Base-by-base conservation (phyloP, 2,797 vertebrate genomes). In the Epinephelus coioides region DNA sequence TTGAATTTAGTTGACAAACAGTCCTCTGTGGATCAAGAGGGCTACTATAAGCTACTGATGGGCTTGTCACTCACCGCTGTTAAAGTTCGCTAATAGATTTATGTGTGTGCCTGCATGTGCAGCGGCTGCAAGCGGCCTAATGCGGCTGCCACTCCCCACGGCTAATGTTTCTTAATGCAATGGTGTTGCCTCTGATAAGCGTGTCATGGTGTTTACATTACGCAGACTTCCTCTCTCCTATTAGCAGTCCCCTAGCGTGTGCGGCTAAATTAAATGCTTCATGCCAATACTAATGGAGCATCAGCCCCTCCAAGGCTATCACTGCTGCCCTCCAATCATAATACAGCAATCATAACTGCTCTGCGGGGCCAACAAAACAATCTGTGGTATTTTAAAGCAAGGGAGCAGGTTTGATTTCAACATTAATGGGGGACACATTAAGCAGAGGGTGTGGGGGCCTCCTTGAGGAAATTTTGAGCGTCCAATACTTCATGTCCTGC, bases 121-220 rank as follows among this genome's bases (percentile, higher is more conserved):
- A 53, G 73, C 54, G 5, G 56, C 79, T 63, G 77, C 76, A 59
- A 59, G 77, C 66, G 46, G 83, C 60, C 69, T 76, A 79, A 84
- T 86, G 69, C 83, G 82, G 88, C 76, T 79, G 86, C 69, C 82
- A 70, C 69, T 85, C 85, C 86, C 80, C 47, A 2, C 59, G 69
- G 71, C 83, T 86, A 88, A 94, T 91, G 89, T 88, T 82, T 76
- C 86, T 87, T 84, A 91, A 91, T 83, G 87, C 78, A 79, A 18
- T 73, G 74, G 74, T 50, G 79, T 73, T 82, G 85, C 81, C 76
- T 79, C 87, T 89, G 88, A 91, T 90, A 89, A 91, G 79, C 72
- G 14, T 86, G 77, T 79, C 84, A 66, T 64, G 53, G 72, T 89
- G 92, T 94, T 94, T 93, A 92, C 92, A 93, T 92, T 90, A 87